These are phyloP conservation scores for Drosophila bipectinata DNA, from an alignment of 1,140 invertebrate species.

Conservation along the genomic window DNA sequence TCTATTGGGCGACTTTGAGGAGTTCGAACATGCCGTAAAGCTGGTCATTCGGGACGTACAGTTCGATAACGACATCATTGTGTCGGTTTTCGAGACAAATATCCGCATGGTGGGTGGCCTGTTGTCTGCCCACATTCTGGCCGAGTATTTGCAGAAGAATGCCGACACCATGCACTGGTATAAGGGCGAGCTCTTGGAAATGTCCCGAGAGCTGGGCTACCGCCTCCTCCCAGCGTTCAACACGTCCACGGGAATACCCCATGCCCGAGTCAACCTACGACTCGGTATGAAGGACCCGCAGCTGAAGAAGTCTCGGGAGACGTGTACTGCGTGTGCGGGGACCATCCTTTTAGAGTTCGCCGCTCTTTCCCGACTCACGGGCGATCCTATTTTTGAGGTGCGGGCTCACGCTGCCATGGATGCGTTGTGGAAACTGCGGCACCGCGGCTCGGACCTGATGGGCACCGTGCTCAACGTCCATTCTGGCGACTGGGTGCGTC, in stretches of 20 bases:
- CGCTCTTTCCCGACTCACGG: conserved; percentile 95
- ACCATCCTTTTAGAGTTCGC: conserved; percentile 99
- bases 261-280: conserved; percentile 96
- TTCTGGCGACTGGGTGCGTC: conserved; percentile 97
- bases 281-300: conserved; percentile 93
- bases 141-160: conserved; percentile 91
- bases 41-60: conserved; percentile 93
- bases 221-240: conserved; percentile 98
- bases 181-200: conserved; percentile 92
- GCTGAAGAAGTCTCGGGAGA: conserved; percentile 92
- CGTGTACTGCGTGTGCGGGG: conserved; percentile 99
- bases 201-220: conserved; percentile 97
- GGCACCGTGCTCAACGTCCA: conserved; percentile 98
- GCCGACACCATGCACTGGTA: conserved; percentile 95
- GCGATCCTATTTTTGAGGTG: conserved; percentile 95
- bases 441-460: conserved; percentile 96
- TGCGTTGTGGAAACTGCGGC: conserved; percentile 96
- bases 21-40: conserved; percentile 96
- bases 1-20: conserved; percentile 95
- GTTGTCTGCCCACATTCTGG: conserved; percentile 96
- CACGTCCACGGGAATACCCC: conserved; percentile 98
- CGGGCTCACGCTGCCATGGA: conserved; percentile 98
- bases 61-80: conserved; percentile 97
- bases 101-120: conserved; percentile 97
- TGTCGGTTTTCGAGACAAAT: conserved; percentile 99